Base-by-base conservation (phyloP, 2,888 invertebrate species). In the Scaptomyza polygonia region DNA sequence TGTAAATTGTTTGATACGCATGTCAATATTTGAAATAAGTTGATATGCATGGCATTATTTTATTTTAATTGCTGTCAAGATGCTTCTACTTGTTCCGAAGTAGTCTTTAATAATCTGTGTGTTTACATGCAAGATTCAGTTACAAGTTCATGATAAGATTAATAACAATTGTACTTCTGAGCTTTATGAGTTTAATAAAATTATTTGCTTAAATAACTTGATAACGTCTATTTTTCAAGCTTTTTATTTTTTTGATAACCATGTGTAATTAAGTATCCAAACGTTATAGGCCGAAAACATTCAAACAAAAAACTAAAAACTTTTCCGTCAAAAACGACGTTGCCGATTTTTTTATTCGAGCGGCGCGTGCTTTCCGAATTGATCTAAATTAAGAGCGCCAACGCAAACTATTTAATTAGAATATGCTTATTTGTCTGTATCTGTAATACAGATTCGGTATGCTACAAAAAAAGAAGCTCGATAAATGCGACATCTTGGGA, bases 341-440 rank as follows among this genome's bases (percentile, higher is more conserved):
- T 67, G 67, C 16, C 44, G 57, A 25, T 65, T 55, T 65, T 29
- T 51, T 14, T 11, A 3, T 11, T 14, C 36, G 6, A 14, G 5
- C 58, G 16, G 65, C 70, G 67, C 51, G 76, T 77, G 80, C 14
- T 62, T 47, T 34, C 44, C 14, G 47, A 65, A 59, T 62, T 48
- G 52, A 43, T 45, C 79, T 81, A 83, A 74, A 80, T 67, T 80
- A 82, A 82, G 83, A 67, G 5, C 32, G 39, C 12, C 45, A 51
- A 18, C 32, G 48, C 44, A 27, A 18, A 36, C 3, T 12, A 29
- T 34, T 42, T 11, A 14, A 14, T 27, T 27, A 32, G 36, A 57
- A 51, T 39, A 30, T 43, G 16, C 25, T 27, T 32, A 21, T 30
- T 21, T 49, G 6, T 16, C 18, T 48, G 32, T n/a, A 9, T n/a